Evolutionary conservation across 1,140 invertebrate species (phyloP), one percentile per base, ranked within the genome.

Genomic region (Drosophila kikkawai): DNA sequence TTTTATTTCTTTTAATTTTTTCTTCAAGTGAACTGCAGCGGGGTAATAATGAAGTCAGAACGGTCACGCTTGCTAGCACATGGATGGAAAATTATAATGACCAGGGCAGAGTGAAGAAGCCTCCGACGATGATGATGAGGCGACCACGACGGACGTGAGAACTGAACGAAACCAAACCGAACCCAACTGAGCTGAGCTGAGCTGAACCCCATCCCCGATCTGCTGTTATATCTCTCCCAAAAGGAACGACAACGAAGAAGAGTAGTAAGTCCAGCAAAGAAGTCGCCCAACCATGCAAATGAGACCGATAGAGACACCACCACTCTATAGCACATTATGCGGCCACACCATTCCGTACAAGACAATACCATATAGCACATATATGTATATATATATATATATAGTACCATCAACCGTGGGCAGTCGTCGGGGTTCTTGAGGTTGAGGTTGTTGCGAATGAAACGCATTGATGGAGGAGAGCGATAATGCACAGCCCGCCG

Each of bases 51-150:
- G 80, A 87, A 83, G 83, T 87, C 83, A 84, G 87, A 87, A 88
- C 67, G 80, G 83, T 87, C 83, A 87, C 83, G 83, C 68, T 87
- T 80, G 83, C 77, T 51, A 78, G 84, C 84, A 83, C 80, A 80
- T 83, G 61, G 76, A 78, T 79, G 75, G 76, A 79, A 79, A 79
- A 79, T 79, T 79, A 79, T 79, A 79, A 79, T 79, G 75, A 77
- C 74, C 75, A 68, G 74, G 32, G 47, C 66, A 66, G 44, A 50
- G 48, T 42, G 61, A 67, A 67, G 66, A 67, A 47, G 56, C 56
- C 50, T 61, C 44, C 47, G 48, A 47, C 47, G 48, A 47, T 51
- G 53, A 69, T 41, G 69, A 60, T 51, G 70, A 73, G 39, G 45
- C 67, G 50, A 73, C 70, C 68, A 73, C 70, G 70, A 69, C 57